Percentiles rank a stretch among this genome's conserved stretches.
Conservation (phyloP, 2,888 invertebrate genomes). For the Gari tellinella region DNA sequence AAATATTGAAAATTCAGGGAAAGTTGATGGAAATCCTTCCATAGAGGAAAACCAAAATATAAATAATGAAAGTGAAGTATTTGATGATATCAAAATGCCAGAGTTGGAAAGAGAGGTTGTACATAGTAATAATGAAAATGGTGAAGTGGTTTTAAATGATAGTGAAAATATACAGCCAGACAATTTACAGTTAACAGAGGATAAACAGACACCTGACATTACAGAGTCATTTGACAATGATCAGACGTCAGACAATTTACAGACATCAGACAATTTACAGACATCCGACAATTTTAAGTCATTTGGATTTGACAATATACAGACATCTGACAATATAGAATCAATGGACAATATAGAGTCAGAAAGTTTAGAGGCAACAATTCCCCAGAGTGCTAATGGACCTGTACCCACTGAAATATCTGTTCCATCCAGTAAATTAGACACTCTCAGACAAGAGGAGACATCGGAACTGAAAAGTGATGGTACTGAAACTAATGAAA, state of each 20-base stretch:
- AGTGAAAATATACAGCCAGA: conserved; percentile 3
- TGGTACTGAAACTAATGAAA: conserved; percentile 4
- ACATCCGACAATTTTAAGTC: too few species aligned
- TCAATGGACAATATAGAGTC: neutral
- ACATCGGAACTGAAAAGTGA: neutral
- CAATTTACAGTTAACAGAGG: neutral
- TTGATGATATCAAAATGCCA: too few species aligned
- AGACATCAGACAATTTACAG: too few species aligned
- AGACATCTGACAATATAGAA: too few species aligned
- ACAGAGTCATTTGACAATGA: too few species aligned
- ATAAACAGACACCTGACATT: too few species aligned
- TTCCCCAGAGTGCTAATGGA: too few species aligned
- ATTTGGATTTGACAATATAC: too few species aligned
- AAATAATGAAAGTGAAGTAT: too few species aligned
- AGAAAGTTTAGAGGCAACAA: conserved; percentile 2
- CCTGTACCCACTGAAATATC: too few species aligned
- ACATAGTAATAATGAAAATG: conserved; percentile 1
- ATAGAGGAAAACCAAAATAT: neutral
- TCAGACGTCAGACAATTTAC: too few species aligned
- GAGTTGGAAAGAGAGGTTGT: neutral
- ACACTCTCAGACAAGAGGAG: neutral
- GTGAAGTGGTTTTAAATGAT: conserved; percentile 2
- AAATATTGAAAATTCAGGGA: conserved; percentile 9
- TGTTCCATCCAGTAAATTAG: too few species aligned
- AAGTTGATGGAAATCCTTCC: neutral